These are phyloP conservation scores for Sycophila sp. DNA, from an alignment of 1,140 invertebrate species.

Conservation along the genomic window DNA sequence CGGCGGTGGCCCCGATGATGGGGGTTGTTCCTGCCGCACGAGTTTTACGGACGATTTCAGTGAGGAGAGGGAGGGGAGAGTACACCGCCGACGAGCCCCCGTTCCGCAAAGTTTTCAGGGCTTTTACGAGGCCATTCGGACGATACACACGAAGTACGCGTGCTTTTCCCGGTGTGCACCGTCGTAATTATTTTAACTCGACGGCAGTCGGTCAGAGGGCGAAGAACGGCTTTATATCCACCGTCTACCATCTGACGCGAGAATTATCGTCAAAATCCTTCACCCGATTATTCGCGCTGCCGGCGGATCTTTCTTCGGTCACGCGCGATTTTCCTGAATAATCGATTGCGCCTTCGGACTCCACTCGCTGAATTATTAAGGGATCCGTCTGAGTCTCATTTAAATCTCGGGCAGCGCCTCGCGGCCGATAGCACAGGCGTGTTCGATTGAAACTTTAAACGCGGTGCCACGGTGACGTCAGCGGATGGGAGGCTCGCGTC, in stretches of 20 bases:
- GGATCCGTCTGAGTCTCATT: no score
- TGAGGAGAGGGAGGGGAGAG: background rate
- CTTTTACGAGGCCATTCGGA: constrained; percentile 7
- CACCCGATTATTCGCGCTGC: no score
- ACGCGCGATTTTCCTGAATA: no score
- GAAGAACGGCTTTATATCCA: background rate
- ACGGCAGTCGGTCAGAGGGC: background rate
- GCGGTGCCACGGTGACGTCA: no score
- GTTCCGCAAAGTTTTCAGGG: constrained; percentile 14
- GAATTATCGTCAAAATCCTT: constrained; percentile 6
- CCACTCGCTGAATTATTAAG: no score
- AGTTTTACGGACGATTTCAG: constrained; percentile 23
- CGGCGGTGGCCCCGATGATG: background rate
- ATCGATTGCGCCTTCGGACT: no score
- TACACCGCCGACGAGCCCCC: background rate
- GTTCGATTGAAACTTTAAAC: no score
- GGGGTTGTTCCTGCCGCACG: background rate
- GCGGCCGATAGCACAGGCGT: no score
- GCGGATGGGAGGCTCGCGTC: no score
- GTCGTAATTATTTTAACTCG: constrained; percentile 17
- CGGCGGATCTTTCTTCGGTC: no score
- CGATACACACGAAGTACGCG: background rate
- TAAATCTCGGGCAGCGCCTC: no score
- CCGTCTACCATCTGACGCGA: constrained; percentile 17
- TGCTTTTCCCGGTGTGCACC: background rate